These are phyloP conservation scores for Triplophysa yarkandensis DNA, from an alignment of 2,797 vertebrate genomes.

Conservation along the genomic window DNA sequence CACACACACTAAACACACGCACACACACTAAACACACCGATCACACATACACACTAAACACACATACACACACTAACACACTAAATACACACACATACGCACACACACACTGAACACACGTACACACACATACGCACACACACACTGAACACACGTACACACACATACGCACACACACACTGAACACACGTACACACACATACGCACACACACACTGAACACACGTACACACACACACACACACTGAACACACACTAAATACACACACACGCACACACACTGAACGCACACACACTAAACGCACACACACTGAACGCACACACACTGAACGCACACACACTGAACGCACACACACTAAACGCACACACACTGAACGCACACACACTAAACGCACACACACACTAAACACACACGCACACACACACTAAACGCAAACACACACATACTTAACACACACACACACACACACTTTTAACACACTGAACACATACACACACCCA, in stretches of 20 bases:
- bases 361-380: neutral
- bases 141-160: neutral
- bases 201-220: neutral
- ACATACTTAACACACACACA: neutral
- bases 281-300: neutral
- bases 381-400: neutral
- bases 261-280: neutral
- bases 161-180: neutral
- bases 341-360: neutral
- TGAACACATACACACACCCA: neutral
- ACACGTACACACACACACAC: neutral
- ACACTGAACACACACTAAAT: neutral
- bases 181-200: neutral
- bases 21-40: too few species aligned
- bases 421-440: neutral
- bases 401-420: neutral
- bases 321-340: neutral
- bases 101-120: neutral
- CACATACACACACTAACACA: neutral
- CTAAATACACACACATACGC: neutral
- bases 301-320: neutral
- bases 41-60: too few species aligned
- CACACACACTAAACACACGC: neutral
- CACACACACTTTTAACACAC: neutral
- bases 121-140: neutral